A percentile compares a stretch with the other conserved stretches of the same genome.
Evolutionary conservation across 2,113 vertebrate genomes (phyloP).

Genomic region (Oreochromis spilurus): DNA sequence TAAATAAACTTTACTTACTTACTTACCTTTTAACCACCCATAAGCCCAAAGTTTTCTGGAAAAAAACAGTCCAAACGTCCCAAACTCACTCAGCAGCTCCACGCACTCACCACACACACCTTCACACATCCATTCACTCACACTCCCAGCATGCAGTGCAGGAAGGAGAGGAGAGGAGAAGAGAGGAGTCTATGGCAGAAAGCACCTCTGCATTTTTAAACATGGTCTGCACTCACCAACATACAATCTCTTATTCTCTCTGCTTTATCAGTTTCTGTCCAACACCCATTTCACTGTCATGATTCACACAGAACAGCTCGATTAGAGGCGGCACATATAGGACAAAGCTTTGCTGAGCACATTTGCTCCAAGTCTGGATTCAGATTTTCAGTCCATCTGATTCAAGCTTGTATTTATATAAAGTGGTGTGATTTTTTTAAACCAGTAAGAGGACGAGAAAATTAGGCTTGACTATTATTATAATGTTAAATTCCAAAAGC

Average conservation of each 20-base stretch:
- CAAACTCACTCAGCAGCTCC: no score
- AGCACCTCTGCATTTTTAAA: slow-evolving; percentile 32
- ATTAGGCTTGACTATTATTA: neutral
- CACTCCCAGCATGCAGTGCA: no score
- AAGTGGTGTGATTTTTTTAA: neutral
- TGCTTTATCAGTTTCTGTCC: neutral
- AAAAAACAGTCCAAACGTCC: no score
- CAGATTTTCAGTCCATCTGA: neutral
- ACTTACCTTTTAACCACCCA: no score
- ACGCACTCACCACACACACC: no score
- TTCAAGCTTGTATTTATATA: neutral
- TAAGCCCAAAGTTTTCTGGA: no score
- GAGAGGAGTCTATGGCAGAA: neutral
- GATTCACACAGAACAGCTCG: slow-evolving; percentile 61
- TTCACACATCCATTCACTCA: no score
- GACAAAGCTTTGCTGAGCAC: neutral
- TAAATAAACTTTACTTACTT: no score
- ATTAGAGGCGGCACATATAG: slow-evolving; percentile 19
- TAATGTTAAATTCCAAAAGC: neutral
- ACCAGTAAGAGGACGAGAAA: neutral
- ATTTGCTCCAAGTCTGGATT: neutral
- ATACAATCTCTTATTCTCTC: slow-evolving; percentile 52
- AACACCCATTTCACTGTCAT: slow-evolving; percentile 15
- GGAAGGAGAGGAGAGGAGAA: rapidly evolving
- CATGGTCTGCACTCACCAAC: slow-evolving; percentile 10